These are phyloP conservation scores for Perca flavescens DNA, from an alignment of 2,113 vertebrate species.

Conservation along the genomic window DNA sequence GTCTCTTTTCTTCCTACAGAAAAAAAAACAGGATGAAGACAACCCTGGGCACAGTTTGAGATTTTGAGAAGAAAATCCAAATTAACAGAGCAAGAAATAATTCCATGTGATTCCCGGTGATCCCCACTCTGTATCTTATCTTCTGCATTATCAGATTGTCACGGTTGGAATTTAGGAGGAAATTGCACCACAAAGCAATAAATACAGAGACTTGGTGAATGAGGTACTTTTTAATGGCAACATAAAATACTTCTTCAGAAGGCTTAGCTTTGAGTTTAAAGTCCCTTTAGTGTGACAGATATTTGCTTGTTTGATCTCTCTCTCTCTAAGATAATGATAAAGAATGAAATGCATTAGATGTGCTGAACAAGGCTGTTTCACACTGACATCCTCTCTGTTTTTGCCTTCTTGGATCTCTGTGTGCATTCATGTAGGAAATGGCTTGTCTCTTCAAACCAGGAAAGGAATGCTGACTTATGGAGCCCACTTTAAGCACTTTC, in stretches of 20 bases:
- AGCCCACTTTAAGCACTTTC: conserved; percentile 61
- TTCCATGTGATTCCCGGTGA: neutral
- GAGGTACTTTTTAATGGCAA: conserved; percentile 21
- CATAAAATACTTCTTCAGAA: conserved; percentile 33
- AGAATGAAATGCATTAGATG: conserved; percentile 27
- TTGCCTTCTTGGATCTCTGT: conserved; percentile 31
- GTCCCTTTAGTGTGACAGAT: conserved; percentile 29
- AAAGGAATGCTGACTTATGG: conserved; percentile 47
- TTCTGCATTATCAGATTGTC: conserved; percentile 36
- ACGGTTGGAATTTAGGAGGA: conserved; percentile 41
- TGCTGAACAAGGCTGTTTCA: conserved; percentile 25
- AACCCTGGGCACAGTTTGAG: neutral
- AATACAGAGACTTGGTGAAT: conserved; percentile 23
- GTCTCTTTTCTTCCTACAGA: neutral
- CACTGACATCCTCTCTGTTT: conserved; percentile 5
- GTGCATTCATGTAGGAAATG: conserved; percentile 61
- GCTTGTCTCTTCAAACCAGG: conserved; percentile 46
- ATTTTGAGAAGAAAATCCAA: conserved; percentile 11
- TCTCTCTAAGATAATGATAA: conserved; percentile 22
- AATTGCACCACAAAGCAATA: conserved; percentile 39
- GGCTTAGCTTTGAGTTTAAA: conserved; percentile 20
- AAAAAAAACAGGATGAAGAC: neutral
- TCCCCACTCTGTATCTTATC: neutral
- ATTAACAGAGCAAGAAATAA: neutral
- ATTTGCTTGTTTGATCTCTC: conserved; percentile 36